These are phyloP conservation scores for Blastobasis lacticolella DNA, from an alignment of 2,888 invertebrate species.

Conservation along the genomic window DNA sequence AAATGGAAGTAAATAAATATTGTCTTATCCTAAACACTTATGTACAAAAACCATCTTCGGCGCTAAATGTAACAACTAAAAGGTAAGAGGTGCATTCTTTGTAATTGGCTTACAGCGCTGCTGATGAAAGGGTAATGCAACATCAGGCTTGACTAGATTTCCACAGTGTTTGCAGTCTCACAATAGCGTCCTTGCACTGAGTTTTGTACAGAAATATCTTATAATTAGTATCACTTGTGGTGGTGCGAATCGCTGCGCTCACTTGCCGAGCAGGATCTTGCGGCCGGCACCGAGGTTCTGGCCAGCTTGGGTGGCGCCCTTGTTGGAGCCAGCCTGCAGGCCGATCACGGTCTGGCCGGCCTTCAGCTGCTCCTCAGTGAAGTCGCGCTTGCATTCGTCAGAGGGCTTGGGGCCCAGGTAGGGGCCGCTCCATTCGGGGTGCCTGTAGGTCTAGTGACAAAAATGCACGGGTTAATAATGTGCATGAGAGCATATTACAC, in stretches of 20 bases:
- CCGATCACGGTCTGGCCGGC: slow-evolving; percentile 93
- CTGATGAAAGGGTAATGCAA: slow-evolving; percentile 30
- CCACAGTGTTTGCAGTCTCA: slow-evolving; percentile 46
- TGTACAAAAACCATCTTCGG: slow-evolving; percentile 53
- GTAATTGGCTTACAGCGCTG: not conserved
- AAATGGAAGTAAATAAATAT: slow-evolving; percentile 65
- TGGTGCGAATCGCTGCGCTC: slow-evolving; percentile 40
- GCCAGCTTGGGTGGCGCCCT: slow-evolving; percentile 95
- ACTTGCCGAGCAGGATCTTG: slow-evolving; percentile 94
- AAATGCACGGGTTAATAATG: slow-evolving; percentile 5
- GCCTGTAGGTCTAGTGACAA: slow-evolving; percentile 83
- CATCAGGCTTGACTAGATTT: slow-evolving; percentile 48
- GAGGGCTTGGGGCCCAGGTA: slow-evolving; percentile 95
- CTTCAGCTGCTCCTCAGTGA: slow-evolving; percentile 91
- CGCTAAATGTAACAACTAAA: slow-evolving; percentile 46
- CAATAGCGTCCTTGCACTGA: slow-evolving; percentile 54
- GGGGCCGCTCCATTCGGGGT: slow-evolving; percentile 89
- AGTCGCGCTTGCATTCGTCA: slow-evolving; percentile 95
- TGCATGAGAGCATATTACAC: not conserved
- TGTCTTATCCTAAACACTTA: slow-evolving; percentile 60
- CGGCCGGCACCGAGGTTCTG: slow-evolving; percentile 92
- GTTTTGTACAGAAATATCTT: slow-evolving; percentile 64
- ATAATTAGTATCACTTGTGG: slow-evolving; percentile 67
- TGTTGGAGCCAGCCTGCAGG: slow-evolving; percentile 96
- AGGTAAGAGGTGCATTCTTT: slow-evolving; percentile 3